Evolutionary conservation across 2,888 invertebrate species (phyloP).

Genomic region (Allygus modestus): DNA sequence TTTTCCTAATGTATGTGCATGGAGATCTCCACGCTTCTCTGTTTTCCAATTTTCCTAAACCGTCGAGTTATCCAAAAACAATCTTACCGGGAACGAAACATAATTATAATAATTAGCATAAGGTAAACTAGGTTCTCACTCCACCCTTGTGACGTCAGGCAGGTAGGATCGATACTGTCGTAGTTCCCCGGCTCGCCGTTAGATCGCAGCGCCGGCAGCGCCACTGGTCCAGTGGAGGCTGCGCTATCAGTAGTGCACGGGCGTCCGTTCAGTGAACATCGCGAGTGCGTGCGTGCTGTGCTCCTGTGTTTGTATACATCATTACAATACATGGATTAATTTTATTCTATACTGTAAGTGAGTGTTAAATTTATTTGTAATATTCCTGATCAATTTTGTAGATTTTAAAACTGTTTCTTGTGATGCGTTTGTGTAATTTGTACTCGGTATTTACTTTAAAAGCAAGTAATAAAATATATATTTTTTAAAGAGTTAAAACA

Average conservation of each 20-base stretch:
- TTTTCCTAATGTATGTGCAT: too few species aligned
- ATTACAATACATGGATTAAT: slow-evolving; percentile 29
- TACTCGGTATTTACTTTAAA: too few species aligned
- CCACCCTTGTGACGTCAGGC: slow-evolving; percentile 56
- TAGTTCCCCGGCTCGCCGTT: neutral
- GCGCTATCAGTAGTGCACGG: slow-evolving; percentile 33
- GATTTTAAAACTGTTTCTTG: too few species aligned
- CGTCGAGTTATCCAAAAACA: neutral
- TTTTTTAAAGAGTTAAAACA: too few species aligned
- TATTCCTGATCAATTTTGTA: too few species aligned
- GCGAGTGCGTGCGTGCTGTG: neutral
- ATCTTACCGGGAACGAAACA: slow-evolving; percentile 33
- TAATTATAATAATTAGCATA: slow-evolving; percentile 57
- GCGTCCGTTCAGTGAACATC: slow-evolving; percentile 2
- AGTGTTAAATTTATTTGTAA: neutral
- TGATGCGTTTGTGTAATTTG: too few species aligned
- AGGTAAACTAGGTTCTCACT: slow-evolving; percentile 55
- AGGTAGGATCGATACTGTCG: neutral
- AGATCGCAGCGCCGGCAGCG: neutral
- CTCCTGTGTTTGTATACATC: slow-evolving; percentile 34
- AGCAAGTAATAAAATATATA: too few species aligned
- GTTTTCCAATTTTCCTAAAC: neutral
- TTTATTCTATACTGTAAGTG: neutral
- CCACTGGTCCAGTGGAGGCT: slow-evolving; percentile 25
- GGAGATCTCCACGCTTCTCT: too few species aligned